phyloP scores from a whole-genome alignment of 2,888 invertebrate species.

The Drosophila tripunctata region DNA sequence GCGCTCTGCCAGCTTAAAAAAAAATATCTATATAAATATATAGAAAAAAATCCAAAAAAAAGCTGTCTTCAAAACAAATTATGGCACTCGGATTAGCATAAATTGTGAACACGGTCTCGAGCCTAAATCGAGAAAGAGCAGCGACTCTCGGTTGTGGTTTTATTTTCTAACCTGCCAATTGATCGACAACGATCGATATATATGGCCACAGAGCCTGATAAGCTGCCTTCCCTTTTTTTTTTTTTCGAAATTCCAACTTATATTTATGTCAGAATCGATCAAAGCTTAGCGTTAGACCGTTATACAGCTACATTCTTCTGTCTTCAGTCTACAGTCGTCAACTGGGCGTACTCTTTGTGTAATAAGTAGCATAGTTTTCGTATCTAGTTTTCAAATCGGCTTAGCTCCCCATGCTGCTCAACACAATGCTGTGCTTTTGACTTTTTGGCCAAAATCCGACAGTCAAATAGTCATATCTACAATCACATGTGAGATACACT shows the following conservation, averaged over 20 bases:
- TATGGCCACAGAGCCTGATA: conserved; percentile 64
- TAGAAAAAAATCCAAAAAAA: conserved; percentile 18
- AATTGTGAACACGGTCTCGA: conserved; percentile 58
- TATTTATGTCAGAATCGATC: conserved; percentile 80
- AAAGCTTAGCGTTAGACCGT: conserved; percentile 62
- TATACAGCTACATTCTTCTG: conserved; percentile 1
- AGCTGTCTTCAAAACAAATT: conserved; percentile 66
- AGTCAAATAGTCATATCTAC: conserved; percentile 65
- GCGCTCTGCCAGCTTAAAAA: conserved; percentile 63
- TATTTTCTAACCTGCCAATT: conserved; percentile 67
- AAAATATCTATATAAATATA: conserved; percentile 4
- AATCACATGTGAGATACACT: conserved; percentile 28
- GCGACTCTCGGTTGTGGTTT: conserved; percentile 34
- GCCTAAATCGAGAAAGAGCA: conserved; percentile 5
- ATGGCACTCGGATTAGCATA: conserved; percentile 78
- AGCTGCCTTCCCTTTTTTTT: conserved; percentile 53
- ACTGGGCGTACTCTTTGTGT: conserved; percentile 17
- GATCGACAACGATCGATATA: conserved; percentile 55
- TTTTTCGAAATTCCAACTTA: conserved; percentile 75
- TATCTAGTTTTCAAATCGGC: conserved; percentile 54
- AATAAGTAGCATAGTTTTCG: conserved; percentile 32
- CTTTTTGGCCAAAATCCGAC: conserved; percentile 63
- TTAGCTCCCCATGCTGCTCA: conserved; percentile 47
- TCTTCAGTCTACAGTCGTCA: too few relatives aligned
- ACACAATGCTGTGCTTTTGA: conserved; percentile 66